These are phyloP conservation scores for Adrianichthys oophorus DNA, from an alignment of 2,797 vertebrate species.

Conservation along the genomic window DNA sequence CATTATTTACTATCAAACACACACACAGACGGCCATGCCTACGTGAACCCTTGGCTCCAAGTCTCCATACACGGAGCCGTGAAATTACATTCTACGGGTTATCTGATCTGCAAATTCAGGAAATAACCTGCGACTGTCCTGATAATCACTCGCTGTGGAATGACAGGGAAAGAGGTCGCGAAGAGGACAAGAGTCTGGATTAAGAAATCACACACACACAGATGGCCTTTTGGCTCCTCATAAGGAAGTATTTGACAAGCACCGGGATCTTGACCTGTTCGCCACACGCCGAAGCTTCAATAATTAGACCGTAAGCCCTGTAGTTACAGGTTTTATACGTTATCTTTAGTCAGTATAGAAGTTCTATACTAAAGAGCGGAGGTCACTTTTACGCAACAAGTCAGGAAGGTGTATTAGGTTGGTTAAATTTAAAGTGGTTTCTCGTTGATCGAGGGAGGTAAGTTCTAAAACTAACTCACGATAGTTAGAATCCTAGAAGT, in stretches of 20 bases:
- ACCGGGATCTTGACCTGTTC: conserved; percentile 34
- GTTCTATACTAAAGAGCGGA: conserved; percentile 3
- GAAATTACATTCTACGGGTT: conserved; percentile 41
- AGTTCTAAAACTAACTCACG: no score
- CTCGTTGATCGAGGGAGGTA: no score
- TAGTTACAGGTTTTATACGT: conserved; percentile 18
- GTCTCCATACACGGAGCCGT: conserved; percentile 17
- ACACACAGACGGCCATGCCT: not conserved
- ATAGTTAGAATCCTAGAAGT: no score
- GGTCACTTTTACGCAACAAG: not conserved
- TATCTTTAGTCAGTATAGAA: conserved; percentile 13
- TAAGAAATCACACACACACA: conserved; percentile 14
- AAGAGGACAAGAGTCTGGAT: conserved; percentile 26
- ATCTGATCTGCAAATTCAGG: conserved; percentile 43
- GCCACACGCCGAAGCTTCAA: conserved; percentile 25
- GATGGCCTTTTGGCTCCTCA: conserved; percentile 21
- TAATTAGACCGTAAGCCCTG: conserved; percentile 26
- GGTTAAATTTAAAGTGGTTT: no score
- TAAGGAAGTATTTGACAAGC: conserved; percentile 16
- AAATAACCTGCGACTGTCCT: conserved; percentile 52
- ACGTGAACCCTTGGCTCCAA: conserved; percentile 38
- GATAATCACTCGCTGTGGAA: conserved; percentile 49
- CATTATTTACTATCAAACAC: conserved; percentile 8
- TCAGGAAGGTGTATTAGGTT: not conserved
- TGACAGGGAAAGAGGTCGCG: conserved; percentile 35